Evolutionary conservation across 2,888 invertebrate species (phyloP).

Genomic region (Sabatieria punctata): DNA sequence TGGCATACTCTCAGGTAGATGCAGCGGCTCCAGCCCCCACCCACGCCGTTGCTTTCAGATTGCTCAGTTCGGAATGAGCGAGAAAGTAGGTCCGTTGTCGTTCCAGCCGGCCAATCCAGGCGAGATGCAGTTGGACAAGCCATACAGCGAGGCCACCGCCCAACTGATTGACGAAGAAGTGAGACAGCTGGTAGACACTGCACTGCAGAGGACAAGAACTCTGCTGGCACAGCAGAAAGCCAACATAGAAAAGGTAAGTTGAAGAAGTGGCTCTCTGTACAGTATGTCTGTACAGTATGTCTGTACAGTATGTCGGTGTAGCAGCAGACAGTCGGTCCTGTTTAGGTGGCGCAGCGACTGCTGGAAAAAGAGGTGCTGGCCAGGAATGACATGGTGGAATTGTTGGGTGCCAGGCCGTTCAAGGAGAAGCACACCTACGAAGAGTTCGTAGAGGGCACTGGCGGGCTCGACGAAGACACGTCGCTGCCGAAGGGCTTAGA

Average conservation of each 20-base stretch:
- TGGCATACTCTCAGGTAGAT: conserved; percentile 74
- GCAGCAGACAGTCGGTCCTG: too few relatives aligned
- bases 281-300: too few relatives aligned
- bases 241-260: conserved; percentile 57
- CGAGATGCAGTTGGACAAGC: conserved; percentile 72
- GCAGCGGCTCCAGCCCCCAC: too few relatives aligned
- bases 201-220: conserved; percentile 60
- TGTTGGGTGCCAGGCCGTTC: conserved; percentile 83
- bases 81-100: conserved; percentile 86
- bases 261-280: too few relatives aligned
- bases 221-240: conserved; percentile 61
- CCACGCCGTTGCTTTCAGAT: conserved; percentile 41
- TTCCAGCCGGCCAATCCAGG: conserved; percentile 85
- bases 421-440: conserved; percentile 97
- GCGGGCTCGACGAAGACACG: conserved; percentile 92
- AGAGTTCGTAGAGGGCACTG: conserved; percentile 94
- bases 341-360: conserved; percentile 70
- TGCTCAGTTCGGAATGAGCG: conserved; percentile 92
- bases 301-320: too few relatives aligned
- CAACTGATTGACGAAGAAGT: conserved; percentile 89
- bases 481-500: conserved; percentile 79
- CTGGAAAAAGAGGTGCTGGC: conserved; percentile 83
- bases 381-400: conserved; percentile 90
- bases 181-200: conserved; percentile 51
- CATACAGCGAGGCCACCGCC: conserved; percentile 64